A percentile compares a stretch with the other conserved stretches of the same genome.
Evolutionary conservation across 2,797 vertebrate species (phyloP).

Genomic region (Nyctalus aviator): DNA sequence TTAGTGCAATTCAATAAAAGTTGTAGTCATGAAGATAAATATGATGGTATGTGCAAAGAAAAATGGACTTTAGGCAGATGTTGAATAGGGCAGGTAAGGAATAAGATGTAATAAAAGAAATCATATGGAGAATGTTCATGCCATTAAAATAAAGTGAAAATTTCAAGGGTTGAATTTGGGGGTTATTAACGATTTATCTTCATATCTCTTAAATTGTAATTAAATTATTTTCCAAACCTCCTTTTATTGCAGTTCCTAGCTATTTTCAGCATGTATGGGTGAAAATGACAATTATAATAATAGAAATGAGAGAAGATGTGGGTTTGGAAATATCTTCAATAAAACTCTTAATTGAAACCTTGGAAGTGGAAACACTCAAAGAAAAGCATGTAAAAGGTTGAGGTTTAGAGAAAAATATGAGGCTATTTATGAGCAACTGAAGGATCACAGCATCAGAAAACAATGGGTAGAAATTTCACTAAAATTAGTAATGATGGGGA

Average conservation of each 20-base stretch:
- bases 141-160: conserved; percentile 19
- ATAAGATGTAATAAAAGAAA: conserved; percentile 21
- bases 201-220: conserved; percentile 10
- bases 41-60: background rate
- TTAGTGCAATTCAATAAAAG: conserved; percentile 1
- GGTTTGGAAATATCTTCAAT: background rate
- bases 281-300: conserved; percentile 16
- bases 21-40: background rate
- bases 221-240: background rate
- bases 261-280: background rate
- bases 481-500: background rate
- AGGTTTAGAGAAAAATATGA: background rate
- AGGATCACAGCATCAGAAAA: background rate
- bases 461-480: background rate
- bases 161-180: background rate
- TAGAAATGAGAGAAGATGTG: background rate
- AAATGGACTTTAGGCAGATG: background rate
- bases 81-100: background rate
- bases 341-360: background rate
- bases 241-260: too few species aligned
- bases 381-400: background rate
- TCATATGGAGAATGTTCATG: background rate
- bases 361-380: background rate
- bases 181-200: background rate
- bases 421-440: background rate